These are phyloP conservation scores for Spizaetus ornatus DNA, from an alignment of 2,113 vertebrate species.

Conservation along the genomic window DNA sequence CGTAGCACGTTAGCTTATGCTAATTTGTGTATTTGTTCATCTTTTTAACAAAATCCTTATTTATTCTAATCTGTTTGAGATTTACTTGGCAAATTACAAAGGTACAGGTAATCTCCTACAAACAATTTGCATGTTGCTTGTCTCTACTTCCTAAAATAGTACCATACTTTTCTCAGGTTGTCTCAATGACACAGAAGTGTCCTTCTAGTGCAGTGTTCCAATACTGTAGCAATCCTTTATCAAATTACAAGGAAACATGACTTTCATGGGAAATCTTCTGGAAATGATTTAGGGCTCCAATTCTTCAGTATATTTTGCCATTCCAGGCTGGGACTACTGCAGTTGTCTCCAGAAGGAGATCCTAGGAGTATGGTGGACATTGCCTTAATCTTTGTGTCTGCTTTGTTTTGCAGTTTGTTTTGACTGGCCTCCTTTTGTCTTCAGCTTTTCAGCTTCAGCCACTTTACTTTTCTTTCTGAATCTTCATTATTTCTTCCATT, in stretches of 20 bases:
- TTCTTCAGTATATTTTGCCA: not conserved
- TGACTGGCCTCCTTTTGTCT: not conserved
- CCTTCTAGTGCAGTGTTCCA: not conserved
- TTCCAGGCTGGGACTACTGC: not conserved
- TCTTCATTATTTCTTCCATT: not conserved
- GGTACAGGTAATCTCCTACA: not conserved
- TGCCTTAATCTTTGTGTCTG: not conserved
- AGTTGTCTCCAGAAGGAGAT: not conserved
- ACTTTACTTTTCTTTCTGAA: not conserved
- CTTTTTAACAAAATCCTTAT: not conserved
- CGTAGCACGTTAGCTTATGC: not conserved
- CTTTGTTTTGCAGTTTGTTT: not conserved
- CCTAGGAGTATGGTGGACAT: rapidly evolving
- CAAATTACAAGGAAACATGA: not conserved
- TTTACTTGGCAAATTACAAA: not conserved
- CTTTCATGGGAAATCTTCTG: not conserved
- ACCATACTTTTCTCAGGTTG: not conserved
- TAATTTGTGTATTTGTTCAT: not conserved
- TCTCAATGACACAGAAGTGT: not conserved
- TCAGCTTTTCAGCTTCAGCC: not conserved
- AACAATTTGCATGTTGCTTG: not conserved
- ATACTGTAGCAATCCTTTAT: not conserved
- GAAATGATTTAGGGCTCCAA: not conserved
- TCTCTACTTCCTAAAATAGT: not conserved
- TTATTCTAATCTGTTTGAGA: not conserved